A percentile compares a stretch with the other conserved stretches of the same genome.
phyloP scores from a whole-genome alignment of 2,888 invertebrate species.

The Drepana falcataria region DNA sequence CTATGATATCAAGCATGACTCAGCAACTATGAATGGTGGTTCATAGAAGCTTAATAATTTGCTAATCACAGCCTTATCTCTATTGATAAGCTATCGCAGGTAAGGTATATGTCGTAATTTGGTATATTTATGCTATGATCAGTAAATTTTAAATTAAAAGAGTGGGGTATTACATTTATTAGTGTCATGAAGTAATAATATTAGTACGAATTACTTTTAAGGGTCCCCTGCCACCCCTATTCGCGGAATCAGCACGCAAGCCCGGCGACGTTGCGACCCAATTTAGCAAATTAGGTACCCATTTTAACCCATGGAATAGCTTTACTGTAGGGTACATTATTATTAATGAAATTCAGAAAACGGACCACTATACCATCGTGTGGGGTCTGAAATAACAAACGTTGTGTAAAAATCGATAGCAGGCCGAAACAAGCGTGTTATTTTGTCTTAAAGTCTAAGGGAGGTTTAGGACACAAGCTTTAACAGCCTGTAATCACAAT shows the following conservation, averaged over 20 bases:
- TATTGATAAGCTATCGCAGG: background rate
- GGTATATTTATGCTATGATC: slow-evolving; percentile 6
- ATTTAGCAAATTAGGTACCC: slow-evolving; percentile 27
- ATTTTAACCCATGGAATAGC: slow-evolving; percentile 25
- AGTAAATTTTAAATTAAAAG: slow-evolving; percentile 1
- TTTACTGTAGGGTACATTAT: slow-evolving; percentile 12
- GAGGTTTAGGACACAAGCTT: slow-evolving; percentile 23
- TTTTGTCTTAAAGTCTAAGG: slow-evolving; percentile 11
- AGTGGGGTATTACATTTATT: slow-evolving; percentile 22
- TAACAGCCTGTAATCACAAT: slow-evolving; percentile 35
- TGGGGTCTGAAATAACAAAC: slow-evolving; percentile 12
- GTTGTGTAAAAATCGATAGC: slow-evolving; percentile 28
- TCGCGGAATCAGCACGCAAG: slow-evolving; percentile 37
- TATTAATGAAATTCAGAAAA: slow-evolving; percentile 11
- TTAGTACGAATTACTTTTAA: slow-evolving; percentile 22
- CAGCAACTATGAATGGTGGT: background rate
- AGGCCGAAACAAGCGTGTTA: slow-evolving; percentile 12
- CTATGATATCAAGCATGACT: background rate
- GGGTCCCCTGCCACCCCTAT: slow-evolving; percentile 45
- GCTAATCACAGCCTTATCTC: background rate
- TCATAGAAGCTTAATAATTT: background rate
- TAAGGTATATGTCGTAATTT: slow-evolving; percentile 17
- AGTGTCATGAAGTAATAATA: slow-evolving; percentile 29
- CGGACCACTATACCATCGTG: slow-evolving; percentile 21
- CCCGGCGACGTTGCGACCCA: slow-evolving; percentile 27